Evolutionary conservation across 2,888 invertebrate genomes (phyloP), one percentile per base, ranked within the genome.

Genomic region (Ctena decussata): DNA sequence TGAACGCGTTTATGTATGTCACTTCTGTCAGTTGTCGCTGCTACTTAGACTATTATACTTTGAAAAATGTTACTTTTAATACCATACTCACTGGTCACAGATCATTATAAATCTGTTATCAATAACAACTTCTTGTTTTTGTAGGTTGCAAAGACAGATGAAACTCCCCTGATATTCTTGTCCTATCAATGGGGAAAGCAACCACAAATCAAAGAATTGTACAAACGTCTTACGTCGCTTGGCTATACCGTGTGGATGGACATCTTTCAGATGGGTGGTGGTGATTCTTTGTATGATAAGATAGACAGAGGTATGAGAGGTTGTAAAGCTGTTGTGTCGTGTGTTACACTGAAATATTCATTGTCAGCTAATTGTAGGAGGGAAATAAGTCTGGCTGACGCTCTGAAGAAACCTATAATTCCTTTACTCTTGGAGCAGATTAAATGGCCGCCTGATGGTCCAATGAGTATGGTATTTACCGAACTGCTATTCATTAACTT

Each of bases 151-250:
- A 65, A 78, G 37, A 2, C 49, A 0, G 72, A 39, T 18, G 74
- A 73, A 35, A 89, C 91, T 3, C 93, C 94, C 6, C 87, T 91
- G 15, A 89, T 95, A 6, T 95, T 95, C 81, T 90, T 95, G 37
- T 95, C 95, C 2, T 95, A 95, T 87, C 95, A 95, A 84, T 95
- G 95, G 95, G 94, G 93, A 27, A 93, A 93, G 79, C 95, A 95
- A 85, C 91, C 91, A 24, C 91, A 95, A 84, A 91, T 95, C 37
- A 91, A 92, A 78, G 84, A 85, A 3, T 84, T 95, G 71, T 95
- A 94, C 84, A 76, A 91, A 39, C 90, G 91, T 1, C 89, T 95
- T 71, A 89, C 89, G 0, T 83, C 86, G 21, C 85, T 92, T 6
- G 95, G 95, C n/a, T 93, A 91, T 74, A 89, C 85, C 21, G 94